These are phyloP conservation scores for Parazoanthus atlanticus DNA, from an alignment of 92 coral and sea anemone species.

Conservation along the genomic window DNA sequence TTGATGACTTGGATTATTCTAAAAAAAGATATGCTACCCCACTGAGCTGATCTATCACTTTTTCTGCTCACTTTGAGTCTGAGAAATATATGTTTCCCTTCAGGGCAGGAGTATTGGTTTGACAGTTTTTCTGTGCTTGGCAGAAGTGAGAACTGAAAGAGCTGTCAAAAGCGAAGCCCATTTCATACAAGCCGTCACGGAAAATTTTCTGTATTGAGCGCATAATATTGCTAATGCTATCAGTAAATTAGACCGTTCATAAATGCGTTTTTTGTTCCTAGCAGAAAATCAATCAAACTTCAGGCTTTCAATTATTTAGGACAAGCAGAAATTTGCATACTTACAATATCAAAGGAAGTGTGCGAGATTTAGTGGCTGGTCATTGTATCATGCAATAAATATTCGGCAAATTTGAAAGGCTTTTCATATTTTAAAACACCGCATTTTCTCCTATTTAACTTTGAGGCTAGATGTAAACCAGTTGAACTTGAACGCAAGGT, in stretches of 20 bases:
- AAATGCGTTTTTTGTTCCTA: background rate
- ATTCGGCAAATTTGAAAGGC: background rate
- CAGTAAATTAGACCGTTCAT: background rate
- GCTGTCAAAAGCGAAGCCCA: background rate
- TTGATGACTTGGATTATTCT: background rate
- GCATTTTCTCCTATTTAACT: too few relatives aligned
- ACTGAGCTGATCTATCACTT: background rate
- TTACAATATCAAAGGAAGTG: background rate
- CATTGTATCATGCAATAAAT: background rate
- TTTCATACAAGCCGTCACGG: background rate
- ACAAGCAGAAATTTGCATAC: slow-evolving; percentile 32
- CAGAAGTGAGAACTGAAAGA: background rate
- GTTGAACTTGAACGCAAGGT: too few relatives aligned
- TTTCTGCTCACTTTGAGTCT: background rate
- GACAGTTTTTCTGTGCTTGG: background rate
- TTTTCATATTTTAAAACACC: too few relatives aligned
- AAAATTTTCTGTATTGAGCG: background rate
- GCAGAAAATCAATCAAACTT: slow-evolving; percentile 18
- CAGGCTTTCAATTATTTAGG: slow-evolving; percentile 21
- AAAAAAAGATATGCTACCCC: background rate
- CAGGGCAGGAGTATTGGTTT: background rate
- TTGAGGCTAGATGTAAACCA: too few relatives aligned
- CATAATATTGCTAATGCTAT: background rate
- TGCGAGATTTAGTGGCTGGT: too few relatives aligned
- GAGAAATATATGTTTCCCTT: background rate